These are phyloP conservation scores for Cinclus cinclus DNA, from an alignment of 2,113 vertebrate genomes.

Conservation along the genomic window DNA sequence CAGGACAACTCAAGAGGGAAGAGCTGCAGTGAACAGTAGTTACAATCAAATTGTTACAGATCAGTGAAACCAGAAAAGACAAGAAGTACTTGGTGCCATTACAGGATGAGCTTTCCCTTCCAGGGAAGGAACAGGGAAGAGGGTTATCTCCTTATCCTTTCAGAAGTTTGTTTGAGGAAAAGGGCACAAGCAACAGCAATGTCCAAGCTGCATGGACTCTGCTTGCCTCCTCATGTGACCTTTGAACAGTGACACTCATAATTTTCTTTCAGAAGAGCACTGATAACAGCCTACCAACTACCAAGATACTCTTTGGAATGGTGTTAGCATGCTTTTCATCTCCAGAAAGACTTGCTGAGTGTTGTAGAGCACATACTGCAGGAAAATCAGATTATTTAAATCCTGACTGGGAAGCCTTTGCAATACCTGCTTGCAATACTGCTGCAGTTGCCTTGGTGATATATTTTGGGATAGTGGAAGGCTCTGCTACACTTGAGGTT, in stretches of 20 bases:
- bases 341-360: conserved; percentile 27
- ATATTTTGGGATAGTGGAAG: conserved; percentile 41
- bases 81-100: not conserved
- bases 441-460: conserved; percentile 21
- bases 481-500: conserved; percentile 38
- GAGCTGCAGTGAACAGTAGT: not conserved
- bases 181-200: not conserved
- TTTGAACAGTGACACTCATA: not conserved
- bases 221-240: not conserved
- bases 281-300: not conserved
- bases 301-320: not conserved
- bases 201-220: not conserved
- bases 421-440: conserved; percentile 14
- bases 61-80: not conserved
- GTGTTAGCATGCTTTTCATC: conserved; percentile 32
- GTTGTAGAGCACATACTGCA: not conserved
- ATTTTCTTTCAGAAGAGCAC: conserved; percentile 20
- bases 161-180: not conserved
- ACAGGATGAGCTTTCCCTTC: not conserved
- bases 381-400: conserved; percentile 34
- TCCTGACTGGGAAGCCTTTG: not conserved
- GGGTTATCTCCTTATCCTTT: not conserved
- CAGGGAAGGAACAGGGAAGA: not conserved
- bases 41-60: not conserved
- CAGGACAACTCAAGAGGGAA: not conserved